A percentile compares a stretch with the other conserved stretches of the same genome.
Conservation (phyloP, 1,140 invertebrate species). For the Leucophenga varia region DNA sequence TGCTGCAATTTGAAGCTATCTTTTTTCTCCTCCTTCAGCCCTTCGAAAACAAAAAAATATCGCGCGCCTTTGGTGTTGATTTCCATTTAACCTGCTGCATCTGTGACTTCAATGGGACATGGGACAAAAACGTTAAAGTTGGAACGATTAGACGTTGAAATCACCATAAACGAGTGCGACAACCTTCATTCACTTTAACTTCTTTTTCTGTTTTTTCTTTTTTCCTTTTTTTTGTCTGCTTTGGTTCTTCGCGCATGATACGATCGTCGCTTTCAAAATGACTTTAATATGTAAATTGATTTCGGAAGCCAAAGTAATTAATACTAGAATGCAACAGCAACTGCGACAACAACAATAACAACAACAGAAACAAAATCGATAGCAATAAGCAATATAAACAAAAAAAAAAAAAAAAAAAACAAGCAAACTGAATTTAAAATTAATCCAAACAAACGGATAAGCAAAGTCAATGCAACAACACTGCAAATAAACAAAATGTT, state of each 20-base stretch:
- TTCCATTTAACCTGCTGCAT: slow-evolving; percentile 53
- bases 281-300: slow-evolving; percentile 57
- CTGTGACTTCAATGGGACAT: too few relatives aligned
- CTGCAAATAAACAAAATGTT: slow-evolving; percentile 52
- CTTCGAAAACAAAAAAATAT: too few relatives aligned
- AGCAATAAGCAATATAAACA: too few relatives aligned
- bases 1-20: not conserved
- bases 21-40: too few relatives aligned
- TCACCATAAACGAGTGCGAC: too few relatives aligned
- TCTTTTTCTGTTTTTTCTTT: too few relatives aligned
- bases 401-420: slow-evolving; percentile 14
- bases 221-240: too few relatives aligned
- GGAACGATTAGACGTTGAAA: too few relatives aligned
- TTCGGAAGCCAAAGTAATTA: slow-evolving; percentile 56
- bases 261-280: slow-evolving; percentile 48
- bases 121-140: too few relatives aligned
- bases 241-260: slow-evolving; percentile 44
- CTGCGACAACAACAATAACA: slow-evolving; percentile 12
- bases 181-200: too few relatives aligned
- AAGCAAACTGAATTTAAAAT: slow-evolving; percentile 49
- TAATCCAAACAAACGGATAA: slow-evolving; percentile 54
- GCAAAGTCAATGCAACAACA: slow-evolving; percentile 27
- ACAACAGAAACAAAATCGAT: too few relatives aligned
- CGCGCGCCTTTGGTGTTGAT: slow-evolving; percentile 46
- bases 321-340: slow-evolving; percentile 47